Evolutionary conservation across 92 coral and sea anemone species (phyloP).

Genomic region (Porites cylindrica): DNA sequence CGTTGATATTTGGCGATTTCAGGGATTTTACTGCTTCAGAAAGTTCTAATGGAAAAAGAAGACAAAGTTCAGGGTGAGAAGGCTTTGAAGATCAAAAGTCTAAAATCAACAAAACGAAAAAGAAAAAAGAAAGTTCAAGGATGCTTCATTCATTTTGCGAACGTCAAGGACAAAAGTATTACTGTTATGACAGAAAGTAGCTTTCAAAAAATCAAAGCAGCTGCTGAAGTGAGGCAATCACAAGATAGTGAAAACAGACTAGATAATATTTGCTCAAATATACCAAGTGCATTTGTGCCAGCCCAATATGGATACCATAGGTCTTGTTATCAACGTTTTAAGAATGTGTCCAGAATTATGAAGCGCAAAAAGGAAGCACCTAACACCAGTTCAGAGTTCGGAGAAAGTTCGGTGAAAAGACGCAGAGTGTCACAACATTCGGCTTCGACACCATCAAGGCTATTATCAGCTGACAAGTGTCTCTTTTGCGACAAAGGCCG

Average conservation of each 20-base stretch:
- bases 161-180: neutral
- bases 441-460: too few species aligned
- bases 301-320: slow-evolving; percentile 17
- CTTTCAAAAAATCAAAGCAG: slow-evolving; percentile 11
- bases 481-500: too few species aligned
- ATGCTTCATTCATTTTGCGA: slow-evolving; percentile 1
- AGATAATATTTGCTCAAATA: neutral
- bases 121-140: slow-evolving; percentile 5
- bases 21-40: neutral
- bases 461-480: too few species aligned
- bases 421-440: too few species aligned
- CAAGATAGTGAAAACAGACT: neutral
- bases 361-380: neutral
- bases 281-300: neutral
- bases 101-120: neutral
- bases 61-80: slow-evolving; percentile 5
- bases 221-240: slow-evolving; percentile 16
- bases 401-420: neutral
- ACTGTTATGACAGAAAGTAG: neutral
- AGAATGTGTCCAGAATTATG: neutral
- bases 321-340: neutral
- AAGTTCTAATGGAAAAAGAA: slow-evolving; percentile 13
- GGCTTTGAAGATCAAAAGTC: slow-evolving; percentile 7
- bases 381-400: neutral
- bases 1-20: slow-evolving; percentile 9